phyloP scores from a whole-genome alignment of 64 coral and sea anemone genomes.

The Cladopsammia gracilis region DNA sequence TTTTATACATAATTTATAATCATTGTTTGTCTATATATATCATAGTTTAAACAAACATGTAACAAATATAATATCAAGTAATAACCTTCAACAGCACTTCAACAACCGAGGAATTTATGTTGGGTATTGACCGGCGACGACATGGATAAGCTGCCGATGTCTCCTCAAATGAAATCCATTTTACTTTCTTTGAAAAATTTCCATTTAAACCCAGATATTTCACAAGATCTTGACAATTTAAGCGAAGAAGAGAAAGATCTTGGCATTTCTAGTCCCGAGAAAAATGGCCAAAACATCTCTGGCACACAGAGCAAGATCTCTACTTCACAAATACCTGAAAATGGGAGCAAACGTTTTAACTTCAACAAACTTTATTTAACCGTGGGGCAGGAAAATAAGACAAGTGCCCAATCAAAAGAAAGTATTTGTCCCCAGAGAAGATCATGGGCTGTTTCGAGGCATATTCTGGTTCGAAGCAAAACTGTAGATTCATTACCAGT shows the following conservation, averaged over 20 bases:
- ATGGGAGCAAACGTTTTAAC: not conserved
- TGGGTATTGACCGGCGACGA: too few relatives aligned
- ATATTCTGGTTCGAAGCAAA: not conserved
- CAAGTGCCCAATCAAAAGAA: not conserved
- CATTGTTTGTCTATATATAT: not conserved
- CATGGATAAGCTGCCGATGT: constrained; percentile 11
- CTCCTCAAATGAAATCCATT: constrained; percentile 12
- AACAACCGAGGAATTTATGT: constrained; percentile 2
- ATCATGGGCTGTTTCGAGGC: not conserved
- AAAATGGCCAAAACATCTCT: not conserved
- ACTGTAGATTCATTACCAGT: not conserved
- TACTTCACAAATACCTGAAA: not conserved
- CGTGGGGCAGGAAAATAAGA: not conserved
- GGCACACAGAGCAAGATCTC: not conserved
- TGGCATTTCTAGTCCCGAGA: not conserved
- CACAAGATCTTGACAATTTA: not conserved
- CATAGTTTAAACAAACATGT: not conserved
- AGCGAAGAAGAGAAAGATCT: not conserved
- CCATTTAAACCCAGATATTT: not conserved
- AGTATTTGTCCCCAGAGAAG: not conserved
- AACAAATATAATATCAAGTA: not conserved
- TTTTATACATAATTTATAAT: not conserved
- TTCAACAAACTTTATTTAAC: not conserved
- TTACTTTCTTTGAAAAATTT: not conserved
- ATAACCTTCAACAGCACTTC: not conserved